Conservation (phyloP, 2,797 vertebrate genomes). For the Nannoperca obscura region DNA sequence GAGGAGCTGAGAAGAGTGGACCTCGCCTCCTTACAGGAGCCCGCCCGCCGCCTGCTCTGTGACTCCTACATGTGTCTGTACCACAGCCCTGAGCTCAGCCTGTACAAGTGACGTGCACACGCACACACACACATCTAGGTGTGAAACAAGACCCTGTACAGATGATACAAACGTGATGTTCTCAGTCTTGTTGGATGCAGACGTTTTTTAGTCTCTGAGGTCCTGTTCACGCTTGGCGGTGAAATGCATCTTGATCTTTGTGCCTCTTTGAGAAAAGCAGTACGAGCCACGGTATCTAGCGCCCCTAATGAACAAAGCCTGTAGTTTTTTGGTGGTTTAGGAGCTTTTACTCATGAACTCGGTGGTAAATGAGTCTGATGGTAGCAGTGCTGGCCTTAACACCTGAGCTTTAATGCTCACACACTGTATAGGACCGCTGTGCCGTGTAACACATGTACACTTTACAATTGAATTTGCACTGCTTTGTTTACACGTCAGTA, state of each 20-base stretch:
- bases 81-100: constrained; percentile 87
- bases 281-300: neutral
- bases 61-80: constrained; percentile 92
- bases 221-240: neutral
- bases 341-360: neutral
- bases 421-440: constrained; percentile 37
- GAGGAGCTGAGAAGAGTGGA: constrained; percentile 83
- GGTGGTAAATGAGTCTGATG: neutral
- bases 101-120: constrained; percentile 85
- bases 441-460: constrained; percentile 29
- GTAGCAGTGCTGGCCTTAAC: neutral
- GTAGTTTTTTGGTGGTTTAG: neutral
- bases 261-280: neutral
- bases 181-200: too few species aligned
- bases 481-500: constrained; percentile 38
- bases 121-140: neutral
- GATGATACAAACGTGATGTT: neutral
- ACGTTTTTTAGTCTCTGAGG: neutral
- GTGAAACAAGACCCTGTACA: neutral
- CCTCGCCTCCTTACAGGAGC: constrained; percentile 74
- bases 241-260: neutral
- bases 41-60: constrained; percentile 85
- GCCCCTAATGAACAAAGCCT: constrained; percentile 36
- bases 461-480: constrained; percentile 60
- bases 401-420: constrained; percentile 2